Evolutionary conservation across 2,113 vertebrate genomes (phyloP), one percentile per base, ranked within the genome.

Genomic region (Sakesphorus luctuosus): DNA sequence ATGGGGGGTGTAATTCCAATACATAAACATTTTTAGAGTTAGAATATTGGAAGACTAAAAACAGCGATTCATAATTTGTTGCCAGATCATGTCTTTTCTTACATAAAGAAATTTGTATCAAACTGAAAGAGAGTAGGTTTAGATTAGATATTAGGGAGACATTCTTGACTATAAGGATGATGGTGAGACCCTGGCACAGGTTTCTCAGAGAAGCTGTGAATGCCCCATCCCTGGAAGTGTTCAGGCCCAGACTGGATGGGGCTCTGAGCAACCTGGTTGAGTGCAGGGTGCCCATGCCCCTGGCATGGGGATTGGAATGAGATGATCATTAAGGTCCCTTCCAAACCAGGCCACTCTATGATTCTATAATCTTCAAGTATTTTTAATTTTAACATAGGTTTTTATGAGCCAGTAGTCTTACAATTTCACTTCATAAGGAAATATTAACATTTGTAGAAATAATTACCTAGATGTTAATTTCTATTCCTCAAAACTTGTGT

Each of bases 1-100:
- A 4, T 16, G 9, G 9, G 1, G 1, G 0, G 3, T 71, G 6
- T 4, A 75, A 31, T 11, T 49, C 3, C 13, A 10, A n/a, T 8
- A 24, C 78, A 68, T 10, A 35, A 38, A 72, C 10, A 31, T 68
- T 5, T 36, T 5, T n/a, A 11, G 36, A 21, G 8, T 56, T 81
- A 52, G 78, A 84, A 65, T 5, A 24, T 1, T 47, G 23, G 29
- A 75, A 71, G 14, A 24, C 6, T 40, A 65, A 62, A 65, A 46
- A 8, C 2, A 8, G 3, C 40, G 24, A 66, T 66, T 62, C 18
- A 25, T 25, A 28, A 2, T 66, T 81, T 28, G 0, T 36, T 61
- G 25, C 10, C 4, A 50, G 20, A 84, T 13, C 3, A 16, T 29
- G 18, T 23, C 2, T 61, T 87, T 10, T 63, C 36, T 43, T 69